These are phyloP conservation scores for Marcusenius ussheri DNA, from an alignment of 2,113 vertebrate species.

Conservation along the genomic window DNA sequence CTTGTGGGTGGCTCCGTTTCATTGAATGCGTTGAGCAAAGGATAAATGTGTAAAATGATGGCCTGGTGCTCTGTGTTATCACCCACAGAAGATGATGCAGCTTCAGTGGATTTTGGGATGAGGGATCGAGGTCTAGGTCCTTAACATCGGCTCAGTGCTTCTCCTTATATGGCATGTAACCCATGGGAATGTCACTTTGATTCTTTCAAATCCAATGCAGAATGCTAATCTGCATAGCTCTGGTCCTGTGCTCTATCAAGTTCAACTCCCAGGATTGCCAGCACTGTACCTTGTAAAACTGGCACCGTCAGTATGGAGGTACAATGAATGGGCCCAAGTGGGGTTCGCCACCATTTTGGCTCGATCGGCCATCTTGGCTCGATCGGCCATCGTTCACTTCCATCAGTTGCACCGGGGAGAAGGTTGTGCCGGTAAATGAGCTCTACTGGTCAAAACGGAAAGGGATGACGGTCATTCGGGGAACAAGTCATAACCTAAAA, in stretches of 20 bases:
- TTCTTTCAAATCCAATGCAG: background rate
- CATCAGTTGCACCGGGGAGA: background rate
- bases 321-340: background rate
- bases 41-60: background rate
- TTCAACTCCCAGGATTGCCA: background rate
- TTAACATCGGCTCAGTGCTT: background rate
- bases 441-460: background rate
- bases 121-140: background rate
- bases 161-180: background rate
- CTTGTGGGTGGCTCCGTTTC: background rate
- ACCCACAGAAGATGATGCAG: background rate
- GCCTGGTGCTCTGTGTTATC: background rate
- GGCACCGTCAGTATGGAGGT: background rate
- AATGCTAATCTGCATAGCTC: background rate
- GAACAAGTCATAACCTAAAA: background rate
- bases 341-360: background rate
- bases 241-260: background rate
- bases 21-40: background rate
- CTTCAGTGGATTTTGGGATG: background rate
- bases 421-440: background rate
- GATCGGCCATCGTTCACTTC: background rate
- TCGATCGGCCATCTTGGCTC: background rate
- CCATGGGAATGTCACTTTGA: background rate
- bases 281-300: background rate
- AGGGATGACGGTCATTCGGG: background rate